A percentile compares a stretch with the other conserved stretches of the same genome.
Conservation (phyloP, 2,888 invertebrate genomes). For the Polymixis flavicincta region DNA sequence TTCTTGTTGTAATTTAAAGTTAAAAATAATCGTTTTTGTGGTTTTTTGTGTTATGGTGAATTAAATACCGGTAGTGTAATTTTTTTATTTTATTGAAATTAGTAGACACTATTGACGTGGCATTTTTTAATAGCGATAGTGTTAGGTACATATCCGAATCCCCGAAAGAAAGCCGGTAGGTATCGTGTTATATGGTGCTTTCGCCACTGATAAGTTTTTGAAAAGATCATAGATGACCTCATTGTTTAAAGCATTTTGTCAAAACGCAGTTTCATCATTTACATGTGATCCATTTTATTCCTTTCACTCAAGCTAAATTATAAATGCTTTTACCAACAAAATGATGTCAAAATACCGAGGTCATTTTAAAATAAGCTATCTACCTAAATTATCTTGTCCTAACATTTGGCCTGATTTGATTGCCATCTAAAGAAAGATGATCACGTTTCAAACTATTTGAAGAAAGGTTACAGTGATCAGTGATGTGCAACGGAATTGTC, state of each 20-base stretch:
- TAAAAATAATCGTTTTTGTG: too few species aligned
- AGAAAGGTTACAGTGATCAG: slow-evolving; percentile 43
- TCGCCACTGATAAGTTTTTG: too few species aligned
- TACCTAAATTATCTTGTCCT: slow-evolving; percentile 33
- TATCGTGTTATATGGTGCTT: too few species aligned
- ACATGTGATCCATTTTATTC: background rate
- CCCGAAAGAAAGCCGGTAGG: too few species aligned
- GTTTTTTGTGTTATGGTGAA: too few species aligned
- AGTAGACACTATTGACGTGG: too few species aligned
- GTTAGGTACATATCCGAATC: too few species aligned
- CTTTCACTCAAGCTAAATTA: slow-evolving; percentile 1
- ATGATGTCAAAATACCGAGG: slow-evolving; percentile 8
- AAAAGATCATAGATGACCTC: background rate
- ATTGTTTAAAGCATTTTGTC: background rate
- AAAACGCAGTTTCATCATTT: background rate
- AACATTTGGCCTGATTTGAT: slow-evolving; percentile 54
- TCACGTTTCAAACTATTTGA: slow-evolving; percentile 47
- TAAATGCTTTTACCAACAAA: slow-evolving; percentile 5
- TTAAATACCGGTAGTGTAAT: too few species aligned
- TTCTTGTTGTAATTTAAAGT: too few species aligned
- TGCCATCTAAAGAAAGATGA: slow-evolving; percentile 49
- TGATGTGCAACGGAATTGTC: slow-evolving; percentile 17
- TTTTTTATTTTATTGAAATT: too few species aligned
- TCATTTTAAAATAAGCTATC: slow-evolving; percentile 41
- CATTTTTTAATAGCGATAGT: too few species aligned